Evolutionary conservation across 2,113 vertebrate genomes (phyloP), one percentile per base, ranked within the genome.

Genomic region (Tupaia chinensis): DNA sequence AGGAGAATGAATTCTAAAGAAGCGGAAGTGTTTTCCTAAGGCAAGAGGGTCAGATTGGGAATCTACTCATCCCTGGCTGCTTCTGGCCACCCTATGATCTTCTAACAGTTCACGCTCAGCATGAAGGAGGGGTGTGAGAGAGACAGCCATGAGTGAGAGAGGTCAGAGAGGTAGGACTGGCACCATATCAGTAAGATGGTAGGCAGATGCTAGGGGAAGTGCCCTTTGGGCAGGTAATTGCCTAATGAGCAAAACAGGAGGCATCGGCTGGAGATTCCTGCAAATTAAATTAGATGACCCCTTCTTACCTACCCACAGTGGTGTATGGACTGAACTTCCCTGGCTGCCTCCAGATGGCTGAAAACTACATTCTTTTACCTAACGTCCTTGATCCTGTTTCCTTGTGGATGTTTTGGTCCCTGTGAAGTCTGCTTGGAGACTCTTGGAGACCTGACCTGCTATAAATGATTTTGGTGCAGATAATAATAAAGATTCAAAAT

Each of bases 181-280:
- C 20, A 14, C 1, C 0, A 0, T 13, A 29, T 77, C 86, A 91
- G 66, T 60, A 63, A 14, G 58, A 58, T 2, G 6, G 27, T 81
- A 16, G 17, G 91, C 74, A 20, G 81, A n/a, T 32, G 74, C 16
- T 13, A 1, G 5, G 17, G 25, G 12, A 3, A 66, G 53, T 44
- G 19, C 25, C 25, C 69, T 34, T 83, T 68, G 27, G 88, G 70
- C 29, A 58, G 73, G 60, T 79, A 53, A 66, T 69, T 56, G 93
- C 25, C 58, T 82, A 88, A 92, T 83, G 44, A 96, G 78, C 17
- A 93, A 74, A 95, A 69, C 60, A 92, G 58, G 81, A 91, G 82
- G 65, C 66, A 7, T 25, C 3, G 0, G 16, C 23, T 0, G 8
- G 68, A 70, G 78, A 74, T 61, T 32, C 12, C 44, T 83, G 56